phyloP scores from a whole-genome alignment of 2,797 vertebrate genomes.

The Phyllotis vaccarum region DNA sequence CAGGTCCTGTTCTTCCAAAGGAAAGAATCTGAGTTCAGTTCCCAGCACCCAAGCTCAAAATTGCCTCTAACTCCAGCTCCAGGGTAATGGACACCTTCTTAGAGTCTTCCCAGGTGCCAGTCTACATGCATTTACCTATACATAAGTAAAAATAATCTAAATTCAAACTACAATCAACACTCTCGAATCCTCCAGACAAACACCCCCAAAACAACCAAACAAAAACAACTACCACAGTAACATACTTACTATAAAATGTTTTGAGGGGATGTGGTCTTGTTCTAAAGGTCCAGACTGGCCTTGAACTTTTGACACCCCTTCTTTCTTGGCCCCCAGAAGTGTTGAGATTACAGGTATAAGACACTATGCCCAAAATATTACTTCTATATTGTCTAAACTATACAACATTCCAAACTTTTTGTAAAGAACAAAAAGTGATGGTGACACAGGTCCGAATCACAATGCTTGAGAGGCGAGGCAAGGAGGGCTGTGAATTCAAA shows the following conservation, averaged over 20 bases:
- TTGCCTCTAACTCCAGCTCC: background rate
- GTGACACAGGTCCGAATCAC: background rate
- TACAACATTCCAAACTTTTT: background rate
- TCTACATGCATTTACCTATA: background rate
- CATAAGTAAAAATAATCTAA: background rate
- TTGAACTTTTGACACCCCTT: background rate
- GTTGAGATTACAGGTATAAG: background rate
- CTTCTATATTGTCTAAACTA: constrained; percentile 10
- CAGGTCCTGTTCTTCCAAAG: background rate
- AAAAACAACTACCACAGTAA: background rate
- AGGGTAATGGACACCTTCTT: background rate
- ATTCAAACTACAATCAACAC: background rate
- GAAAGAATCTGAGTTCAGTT: background rate
- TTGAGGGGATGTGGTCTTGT: background rate
- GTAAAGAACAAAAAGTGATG: background rate
- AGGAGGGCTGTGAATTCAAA: background rate
- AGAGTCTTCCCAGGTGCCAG: background rate
- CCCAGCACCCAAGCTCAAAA: background rate
- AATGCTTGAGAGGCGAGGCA: background rate
- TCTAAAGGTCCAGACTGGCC: background rate
- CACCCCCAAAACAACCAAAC: background rate
- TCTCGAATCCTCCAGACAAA: background rate
- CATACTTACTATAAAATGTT: background rate
- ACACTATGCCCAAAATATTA: background rate
- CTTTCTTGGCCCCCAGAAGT: background rate